Conservation (phyloP, 2,113 vertebrate species). For the Collichthys lucidus region DNA sequence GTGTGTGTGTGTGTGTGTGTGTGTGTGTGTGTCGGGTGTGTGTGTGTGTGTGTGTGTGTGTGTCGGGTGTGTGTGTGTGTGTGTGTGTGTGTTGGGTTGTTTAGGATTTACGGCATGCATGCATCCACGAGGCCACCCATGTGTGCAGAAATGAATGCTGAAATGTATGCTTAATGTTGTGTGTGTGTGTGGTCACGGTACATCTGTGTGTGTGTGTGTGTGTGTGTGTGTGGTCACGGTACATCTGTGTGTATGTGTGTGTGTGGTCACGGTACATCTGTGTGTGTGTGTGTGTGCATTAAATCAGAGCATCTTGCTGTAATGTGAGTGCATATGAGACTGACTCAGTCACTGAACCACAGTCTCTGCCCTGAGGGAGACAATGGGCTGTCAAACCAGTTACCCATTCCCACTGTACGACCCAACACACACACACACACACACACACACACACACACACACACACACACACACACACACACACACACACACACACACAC, state of each 20-base stretch:
- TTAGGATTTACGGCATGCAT: constrained; percentile 29
- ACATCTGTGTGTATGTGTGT: no score
- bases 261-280: background rate
- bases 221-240: no score
- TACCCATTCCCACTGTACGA: constrained; percentile 18
- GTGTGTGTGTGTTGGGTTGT: background rate
- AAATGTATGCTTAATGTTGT: constrained; percentile 8
- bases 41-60: background rate
- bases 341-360: constrained; percentile 49
- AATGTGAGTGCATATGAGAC: constrained; percentile 28
- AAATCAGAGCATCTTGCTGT: constrained; percentile 41
- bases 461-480: background rate
- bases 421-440: background rate
- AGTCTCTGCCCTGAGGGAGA: constrained; percentile 57
- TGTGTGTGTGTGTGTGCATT: constrained; percentile 7
- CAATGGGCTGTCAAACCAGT: constrained; percentile 67
- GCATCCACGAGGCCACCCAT: background rate
- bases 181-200: background rate
- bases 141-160: background rate
- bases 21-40: no score
- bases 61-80: constrained; percentile 6
- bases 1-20: constrained; percentile 12
- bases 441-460: background rate
- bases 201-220: constrained; percentile 2
- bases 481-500: background rate